Percentiles rank a stretch among this genome's conserved stretches.
These are phyloP conservation scores for Euclidia mi DNA, from an alignment of 2,888 invertebrate species.

Conservation along the genomic window DNA sequence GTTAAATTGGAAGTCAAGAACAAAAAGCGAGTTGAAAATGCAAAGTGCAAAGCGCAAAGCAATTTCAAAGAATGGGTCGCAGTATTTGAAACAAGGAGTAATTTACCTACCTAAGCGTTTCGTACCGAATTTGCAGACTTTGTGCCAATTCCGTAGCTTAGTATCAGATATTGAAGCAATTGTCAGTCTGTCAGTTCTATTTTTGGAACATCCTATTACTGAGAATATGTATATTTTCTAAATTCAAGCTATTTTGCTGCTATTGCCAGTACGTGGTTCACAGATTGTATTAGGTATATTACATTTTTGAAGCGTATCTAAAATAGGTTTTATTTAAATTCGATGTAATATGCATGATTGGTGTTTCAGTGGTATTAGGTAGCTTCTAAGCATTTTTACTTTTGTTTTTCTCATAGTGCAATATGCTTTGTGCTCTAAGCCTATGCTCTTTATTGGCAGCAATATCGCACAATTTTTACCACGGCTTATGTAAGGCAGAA, in stretches of 20 bases:
- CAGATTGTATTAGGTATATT: background rate
- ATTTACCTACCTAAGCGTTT: constrained; percentile 52
- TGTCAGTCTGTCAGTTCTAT: constrained; percentile 39
- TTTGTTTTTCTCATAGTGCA: too few species aligned
- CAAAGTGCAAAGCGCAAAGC: constrained; percentile 62
- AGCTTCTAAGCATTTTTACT: too few species aligned
- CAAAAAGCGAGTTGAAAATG: constrained; percentile 56
- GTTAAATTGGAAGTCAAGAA: constrained; percentile 59
- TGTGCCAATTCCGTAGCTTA: constrained; percentile 26
- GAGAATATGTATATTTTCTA: constrained; percentile 13
- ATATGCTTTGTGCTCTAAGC: too few species aligned
- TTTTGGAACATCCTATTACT: constrained; percentile 20
- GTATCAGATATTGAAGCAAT: constrained; percentile 43
- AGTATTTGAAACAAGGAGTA: constrained; percentile 59
- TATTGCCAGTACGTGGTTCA: constrained; percentile 3
- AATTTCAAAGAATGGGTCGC: constrained; percentile 56
- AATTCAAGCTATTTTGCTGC: constrained; percentile 14
- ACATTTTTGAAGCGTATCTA: too few species aligned
- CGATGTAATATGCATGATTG: background rate
- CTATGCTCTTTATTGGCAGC: too few species aligned
- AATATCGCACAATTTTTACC: too few species aligned
- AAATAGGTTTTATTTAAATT: background rate
- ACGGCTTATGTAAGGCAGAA: too few species aligned
- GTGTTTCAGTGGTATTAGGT: too few species aligned
- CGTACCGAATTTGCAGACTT: constrained; percentile 33